Evolutionary conservation across 2,888 invertebrate genomes (phyloP), one percentile per base, ranked within the genome.

Genomic region (Prostheceraeus crozeri): DNA sequence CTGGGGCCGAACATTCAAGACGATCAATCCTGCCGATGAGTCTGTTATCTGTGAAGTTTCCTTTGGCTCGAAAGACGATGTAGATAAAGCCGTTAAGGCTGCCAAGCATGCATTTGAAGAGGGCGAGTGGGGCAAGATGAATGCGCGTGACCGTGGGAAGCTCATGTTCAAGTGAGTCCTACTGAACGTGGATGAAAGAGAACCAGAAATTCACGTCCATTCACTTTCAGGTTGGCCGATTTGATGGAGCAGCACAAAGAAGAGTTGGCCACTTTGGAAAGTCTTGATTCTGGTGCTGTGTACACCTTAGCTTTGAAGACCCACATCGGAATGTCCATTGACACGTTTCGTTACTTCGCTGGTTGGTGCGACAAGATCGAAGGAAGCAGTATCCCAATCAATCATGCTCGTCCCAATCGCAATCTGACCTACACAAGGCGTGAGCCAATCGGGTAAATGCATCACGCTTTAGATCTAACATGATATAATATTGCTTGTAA

Each of bases 311-410:
- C 94, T 0, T 75, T 94, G 14, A 96, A 96, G 75, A 94, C 94
- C 0, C 94, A 94, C 77, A 81, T 96, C 3, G 94, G 94, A 58
- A 94, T 96, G 94, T 91, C 91, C 14, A 89, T 94, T 54, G 91
- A 93, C 71, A 89, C 89, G 0, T 93, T 91, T 88, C 80, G 87
- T 35, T 94, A 94, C 76, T 94, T 89, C 76, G 93, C 91, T 2
- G 93, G 91, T 2, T 93, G 93, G 89, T 85, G 88, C 70, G 94
- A 94, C 77, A 94, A 94, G 76, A 91, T 90, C 59, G 86, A 79
- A 71, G 93, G 93, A 0, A 78, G 83, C 11, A 90, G 90, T 0
- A 87, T 94, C 66, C 94, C 93, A 0, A 88, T 93, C 57, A 86
- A 83, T 68, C 86, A 93, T 69, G 90, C 93, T 0, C 80, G 91